phyloP scores from a whole-genome alignment of 2,797 vertebrate species.

The Galago senegalensis region DNA sequence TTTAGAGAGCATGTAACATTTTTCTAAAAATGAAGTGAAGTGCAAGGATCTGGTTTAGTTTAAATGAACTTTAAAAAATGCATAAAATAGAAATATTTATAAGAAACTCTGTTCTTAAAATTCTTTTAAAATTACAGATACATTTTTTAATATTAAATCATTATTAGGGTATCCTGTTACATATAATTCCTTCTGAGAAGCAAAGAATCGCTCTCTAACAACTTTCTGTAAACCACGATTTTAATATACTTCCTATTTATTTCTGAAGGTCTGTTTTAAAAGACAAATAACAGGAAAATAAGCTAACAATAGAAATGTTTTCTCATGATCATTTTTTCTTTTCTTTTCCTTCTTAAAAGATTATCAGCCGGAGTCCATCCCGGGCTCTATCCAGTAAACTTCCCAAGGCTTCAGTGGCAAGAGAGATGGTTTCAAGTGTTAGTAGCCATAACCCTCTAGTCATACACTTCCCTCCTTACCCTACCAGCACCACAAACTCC shows the following conservation, averaged over 20 bases:
- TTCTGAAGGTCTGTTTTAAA: constrained; percentile 36
- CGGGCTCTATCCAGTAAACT: neutral
- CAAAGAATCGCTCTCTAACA: constrained; percentile 44
- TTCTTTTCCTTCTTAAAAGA: neutral
- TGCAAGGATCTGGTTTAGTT: neutral
- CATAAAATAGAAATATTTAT: constrained; percentile 32
- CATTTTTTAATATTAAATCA: constrained; percentile 44
- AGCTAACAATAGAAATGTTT: neutral
- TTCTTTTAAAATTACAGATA: constrained; percentile 55
- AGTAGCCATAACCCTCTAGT: neutral
- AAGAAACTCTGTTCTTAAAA: constrained; percentile 34
- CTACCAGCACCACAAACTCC: neutral
- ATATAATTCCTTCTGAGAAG: neutral
- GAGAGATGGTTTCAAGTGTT: neutral
- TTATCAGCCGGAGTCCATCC: neutral
- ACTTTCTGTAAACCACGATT: neutral
- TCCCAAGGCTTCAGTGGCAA: neutral
- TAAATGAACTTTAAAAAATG: neutral
- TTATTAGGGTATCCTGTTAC: neutral
- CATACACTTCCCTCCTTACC: neutral
- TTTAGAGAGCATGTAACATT: neutral
- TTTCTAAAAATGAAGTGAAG: neutral
- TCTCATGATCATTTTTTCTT: neutral
- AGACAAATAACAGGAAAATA: constrained; percentile 35
- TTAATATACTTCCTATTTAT: constrained; percentile 9